Evolutionary conservation across 2,888 invertebrate genomes (phyloP).

Genomic region (Plebejus anna): DNA sequence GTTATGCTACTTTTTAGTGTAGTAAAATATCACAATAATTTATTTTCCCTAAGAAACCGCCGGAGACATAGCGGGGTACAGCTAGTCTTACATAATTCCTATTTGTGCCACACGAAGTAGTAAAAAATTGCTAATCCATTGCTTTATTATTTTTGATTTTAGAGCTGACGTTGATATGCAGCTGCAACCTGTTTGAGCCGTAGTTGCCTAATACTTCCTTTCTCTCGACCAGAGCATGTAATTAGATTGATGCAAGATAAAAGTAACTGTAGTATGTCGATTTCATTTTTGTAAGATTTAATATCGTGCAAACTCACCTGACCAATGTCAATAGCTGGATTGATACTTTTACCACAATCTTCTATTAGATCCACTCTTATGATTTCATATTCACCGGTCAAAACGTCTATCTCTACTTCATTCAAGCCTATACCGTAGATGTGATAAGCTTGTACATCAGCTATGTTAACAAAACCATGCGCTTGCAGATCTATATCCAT

Average conservation of each 20-base stretch:
- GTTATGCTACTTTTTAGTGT: too few relatives aligned
- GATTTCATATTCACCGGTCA: conserved; percentile 83
- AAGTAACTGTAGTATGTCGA: neutral
- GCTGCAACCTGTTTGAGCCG: neutral
- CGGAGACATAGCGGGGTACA: too few relatives aligned
- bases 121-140: too few relatives aligned
- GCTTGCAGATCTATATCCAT: conserved; percentile 47
- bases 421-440: conserved; percentile 78
- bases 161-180: neutral
- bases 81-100: too few relatives aligned
- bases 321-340: conserved; percentile 82
- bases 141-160: too few relatives aligned
- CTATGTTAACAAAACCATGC: conserved; percentile 41
- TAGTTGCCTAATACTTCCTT: neutral
- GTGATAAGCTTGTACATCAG: conserved; percentile 43
- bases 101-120: too few relatives aligned
- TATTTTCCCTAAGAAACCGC: too few relatives aligned
- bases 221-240: neutral
- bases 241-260: neutral
- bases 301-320: conserved; percentile 58
- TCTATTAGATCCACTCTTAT: conserved; percentile 81
- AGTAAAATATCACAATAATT: too few relatives aligned
- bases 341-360: conserved; percentile 82
- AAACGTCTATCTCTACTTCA: conserved; percentile 85
- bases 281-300: neutral